Evolutionary conservation across 2,113 vertebrate species (phyloP).

Genomic region (Hemiscyllium ocellatum): DNA sequence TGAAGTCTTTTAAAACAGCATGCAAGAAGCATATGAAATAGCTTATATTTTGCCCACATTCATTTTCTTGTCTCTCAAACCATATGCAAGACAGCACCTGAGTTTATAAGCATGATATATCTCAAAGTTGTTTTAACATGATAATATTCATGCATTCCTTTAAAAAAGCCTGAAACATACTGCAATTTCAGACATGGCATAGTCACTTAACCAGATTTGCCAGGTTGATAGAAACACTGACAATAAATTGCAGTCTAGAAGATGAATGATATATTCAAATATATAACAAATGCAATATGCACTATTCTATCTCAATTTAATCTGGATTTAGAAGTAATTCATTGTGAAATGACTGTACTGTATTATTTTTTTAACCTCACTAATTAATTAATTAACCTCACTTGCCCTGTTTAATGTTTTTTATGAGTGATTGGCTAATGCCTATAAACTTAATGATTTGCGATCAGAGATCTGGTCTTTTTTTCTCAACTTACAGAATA

Average conservation of each 20-base stretch:
- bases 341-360: background rate
- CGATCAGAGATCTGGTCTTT: background rate
- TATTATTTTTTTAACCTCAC: background rate
- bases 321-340: background rate
- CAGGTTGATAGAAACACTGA: background rate
- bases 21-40: background rate
- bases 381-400: slow-evolving; percentile 8
- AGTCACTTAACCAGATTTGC: background rate
- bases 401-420: background rate
- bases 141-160: background rate
- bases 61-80: background rate
- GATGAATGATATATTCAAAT: background rate
- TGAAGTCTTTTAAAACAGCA: background rate
- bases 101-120: background rate
- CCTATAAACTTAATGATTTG: background rate
- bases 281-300: background rate
- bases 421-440: background rate
- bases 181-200: background rate
- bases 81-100: background rate
- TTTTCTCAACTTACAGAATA: background rate
- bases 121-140: background rate
- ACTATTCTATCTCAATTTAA: background rate
- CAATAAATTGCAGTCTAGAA: background rate
- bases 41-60: background rate
- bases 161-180: background rate